Evolutionary conservation across 2,113 vertebrate genomes (phyloP).

Genomic region (Turnix velox): DNA sequence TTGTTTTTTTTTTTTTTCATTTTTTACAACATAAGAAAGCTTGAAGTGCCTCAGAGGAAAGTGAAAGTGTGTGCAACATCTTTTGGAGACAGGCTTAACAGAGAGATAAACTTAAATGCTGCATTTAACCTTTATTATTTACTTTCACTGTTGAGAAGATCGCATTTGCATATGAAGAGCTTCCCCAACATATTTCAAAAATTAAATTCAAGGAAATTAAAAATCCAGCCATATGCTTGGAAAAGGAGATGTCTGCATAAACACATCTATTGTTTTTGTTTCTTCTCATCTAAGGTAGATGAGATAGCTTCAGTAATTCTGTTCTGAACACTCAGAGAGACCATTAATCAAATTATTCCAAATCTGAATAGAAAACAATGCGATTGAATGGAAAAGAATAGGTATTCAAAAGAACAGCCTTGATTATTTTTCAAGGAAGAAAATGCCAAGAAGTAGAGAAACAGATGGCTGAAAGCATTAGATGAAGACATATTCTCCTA

Average conservation of each 20-base stretch:
- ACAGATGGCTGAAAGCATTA: constrained; percentile 46
- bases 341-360: constrained; percentile 53
- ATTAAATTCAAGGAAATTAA: constrained; percentile 24
- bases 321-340: background rate
- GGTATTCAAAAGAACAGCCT: constrained; percentile 48
- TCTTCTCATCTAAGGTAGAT: background rate
- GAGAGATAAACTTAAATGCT: background rate
- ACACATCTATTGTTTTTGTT: background rate
- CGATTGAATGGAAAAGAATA: constrained; percentile 27
- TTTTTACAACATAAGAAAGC: background rate
- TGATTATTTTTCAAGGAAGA: constrained; percentile 32
- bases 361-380: constrained; percentile 37
- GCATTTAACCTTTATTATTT: constrained; percentile 1
- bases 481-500: constrained; percentile 4
- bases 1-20: background rate
- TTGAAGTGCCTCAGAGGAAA: background rate
- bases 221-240: background rate
- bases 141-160: constrained; percentile 10
- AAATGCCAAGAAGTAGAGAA: constrained; percentile 48
- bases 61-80: background rate
- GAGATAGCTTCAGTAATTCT: constrained; percentile 4
- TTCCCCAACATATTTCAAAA: background rate
- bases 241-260: background rate
- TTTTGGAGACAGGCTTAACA: background rate
- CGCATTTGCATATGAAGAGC: constrained; percentile 31